Base-by-base conservation (phyloP, 2,888 invertebrate species). In the Syrista parreyssii region DNA sequence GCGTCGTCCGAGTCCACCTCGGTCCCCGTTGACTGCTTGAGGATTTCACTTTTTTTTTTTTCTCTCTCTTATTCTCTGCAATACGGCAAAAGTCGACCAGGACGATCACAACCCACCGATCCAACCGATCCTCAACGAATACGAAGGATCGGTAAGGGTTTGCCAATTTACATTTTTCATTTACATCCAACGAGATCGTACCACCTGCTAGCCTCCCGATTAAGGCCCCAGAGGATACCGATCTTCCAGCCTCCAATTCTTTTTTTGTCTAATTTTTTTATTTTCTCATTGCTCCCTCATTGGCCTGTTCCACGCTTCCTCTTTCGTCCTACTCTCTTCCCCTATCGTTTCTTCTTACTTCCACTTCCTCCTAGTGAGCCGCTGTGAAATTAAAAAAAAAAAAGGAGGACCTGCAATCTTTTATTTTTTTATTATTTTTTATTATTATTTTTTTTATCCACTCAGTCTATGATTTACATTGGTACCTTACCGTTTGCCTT, bases 81-180 rank as follows among this genome's bases (percentile, higher is more conserved):
- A 35, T 86, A 86, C 77, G 84, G 85, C 84, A 84, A 84, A 86
- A 86, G 82, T 83, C 83, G 82, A 78, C 80, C 82, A 82, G 82
- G 55, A 76, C 15, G 40, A 40, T 15, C 40, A 55, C 71, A 76
- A 76, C 34, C 55, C 71, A 73, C 73, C 76, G 73, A 71, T 6
- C 68, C 15, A 6, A 40, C 40, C 40, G 15, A 40, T 40, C 15
- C 40, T 40, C 40, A 15, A 40, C 15, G 40, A 82, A 82, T 73
- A 80, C 77, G 81, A 81, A 84, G 82, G 76, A 86, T 87, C 86
- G 86, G 88, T 88, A 88, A 88, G 86, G 89, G 85, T 84, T 86
- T 88, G 83, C 88, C 89, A 90, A 91, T 91, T 91, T 91, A 90
- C 90, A 91, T 90, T 91, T 91, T 90, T 89, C 88, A 88, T 89